Evolutionary conservation across 1,140 invertebrate species (phyloP).

Genomic region (Platyscapa corneri): DNA sequence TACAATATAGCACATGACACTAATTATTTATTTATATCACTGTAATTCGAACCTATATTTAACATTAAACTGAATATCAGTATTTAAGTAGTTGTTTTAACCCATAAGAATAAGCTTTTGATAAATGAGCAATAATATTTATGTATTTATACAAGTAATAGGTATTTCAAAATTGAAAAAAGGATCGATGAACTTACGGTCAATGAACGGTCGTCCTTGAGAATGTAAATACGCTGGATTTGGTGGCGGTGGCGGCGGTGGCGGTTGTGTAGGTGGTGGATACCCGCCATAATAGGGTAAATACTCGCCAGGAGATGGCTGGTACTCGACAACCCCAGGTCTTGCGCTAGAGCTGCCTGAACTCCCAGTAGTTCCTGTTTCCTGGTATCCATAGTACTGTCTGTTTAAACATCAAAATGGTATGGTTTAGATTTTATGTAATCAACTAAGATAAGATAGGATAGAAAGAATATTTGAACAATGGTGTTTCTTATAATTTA

Average conservation of each 20-base stretch:
- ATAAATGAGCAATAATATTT: too few species aligned
- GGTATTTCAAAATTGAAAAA: too few species aligned
- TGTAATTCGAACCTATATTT: too few species aligned
- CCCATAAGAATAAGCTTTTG: too few species aligned
- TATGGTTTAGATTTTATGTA: not conserved
- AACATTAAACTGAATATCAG: too few species aligned
- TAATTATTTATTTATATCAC: too few species aligned
- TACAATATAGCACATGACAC: too few species aligned
- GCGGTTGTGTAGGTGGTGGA: conserved; percentile 81
- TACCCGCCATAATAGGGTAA: conserved; percentile 73
- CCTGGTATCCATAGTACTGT: conserved; percentile 71
- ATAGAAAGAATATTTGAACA: too few species aligned
- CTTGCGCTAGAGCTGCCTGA: conserved; percentile 62
- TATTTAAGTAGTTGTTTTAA: too few species aligned
- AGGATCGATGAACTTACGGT: conserved; percentile 62
- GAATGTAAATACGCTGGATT: conserved; percentile 75
- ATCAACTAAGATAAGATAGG: too few species aligned
- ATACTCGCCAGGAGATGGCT: conserved; percentile 67
- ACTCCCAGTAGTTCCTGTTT: conserved; percentile 64
- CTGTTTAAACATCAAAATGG: conserved; percentile 51
- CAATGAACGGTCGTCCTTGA: conserved; percentile 71
- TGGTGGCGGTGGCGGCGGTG: conserved; percentile 80
- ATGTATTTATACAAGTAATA: too few species aligned
- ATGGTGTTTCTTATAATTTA: too few species aligned
- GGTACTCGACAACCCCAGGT: conserved; percentile 69